Evolutionary conservation across 2,113 vertebrate species (phyloP).

Genomic region (Callochromis pleurospilus): DNA sequence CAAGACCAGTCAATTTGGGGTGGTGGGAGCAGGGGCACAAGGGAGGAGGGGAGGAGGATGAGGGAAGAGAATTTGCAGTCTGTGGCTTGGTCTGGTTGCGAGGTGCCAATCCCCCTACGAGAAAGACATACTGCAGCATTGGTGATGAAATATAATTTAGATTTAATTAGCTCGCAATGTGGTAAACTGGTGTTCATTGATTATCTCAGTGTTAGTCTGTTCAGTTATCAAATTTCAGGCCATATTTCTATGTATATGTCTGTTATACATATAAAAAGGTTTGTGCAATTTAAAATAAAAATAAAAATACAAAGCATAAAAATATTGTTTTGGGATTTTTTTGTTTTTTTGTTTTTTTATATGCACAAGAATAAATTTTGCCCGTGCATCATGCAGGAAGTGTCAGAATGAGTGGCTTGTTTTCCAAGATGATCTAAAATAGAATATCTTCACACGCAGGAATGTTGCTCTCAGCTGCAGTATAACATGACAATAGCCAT

Average conservation of each 20-base stretch:
- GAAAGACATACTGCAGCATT: conserved; percentile 25
- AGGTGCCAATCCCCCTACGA: conserved; percentile 42
- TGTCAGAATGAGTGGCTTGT: conserved; percentile 51
- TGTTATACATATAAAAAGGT: not conserved
- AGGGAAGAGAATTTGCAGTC: conserved; percentile 42
- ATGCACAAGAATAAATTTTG: not conserved
- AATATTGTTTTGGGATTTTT: not conserved
- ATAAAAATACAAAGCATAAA: not conserved
- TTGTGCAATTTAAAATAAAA: not conserved
- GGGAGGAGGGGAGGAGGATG: conserved; percentile 70
- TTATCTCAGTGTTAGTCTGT: conserved; percentile 43
- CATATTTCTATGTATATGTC: not conserved
- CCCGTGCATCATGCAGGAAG: not conserved
- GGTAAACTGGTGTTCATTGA: conserved; percentile 65
- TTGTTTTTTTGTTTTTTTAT: not conserved
- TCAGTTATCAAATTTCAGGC: conserved; percentile 48
- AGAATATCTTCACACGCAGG: conserved; percentile 22
- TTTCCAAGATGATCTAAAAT: conserved; percentile 34
- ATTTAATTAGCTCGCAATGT: conserved; percentile 62
- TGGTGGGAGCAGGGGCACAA: conserved; percentile 82
- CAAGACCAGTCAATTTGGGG: conserved; percentile 98
- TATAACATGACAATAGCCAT: conserved; percentile 72
- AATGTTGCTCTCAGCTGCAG: conserved; percentile 48
- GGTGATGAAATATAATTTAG: conserved; percentile 68
- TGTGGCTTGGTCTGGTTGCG: conserved; percentile 33